Conservation (phyloP, 2,797 vertebrate species). For the Labroides dimidiatus region DNA sequence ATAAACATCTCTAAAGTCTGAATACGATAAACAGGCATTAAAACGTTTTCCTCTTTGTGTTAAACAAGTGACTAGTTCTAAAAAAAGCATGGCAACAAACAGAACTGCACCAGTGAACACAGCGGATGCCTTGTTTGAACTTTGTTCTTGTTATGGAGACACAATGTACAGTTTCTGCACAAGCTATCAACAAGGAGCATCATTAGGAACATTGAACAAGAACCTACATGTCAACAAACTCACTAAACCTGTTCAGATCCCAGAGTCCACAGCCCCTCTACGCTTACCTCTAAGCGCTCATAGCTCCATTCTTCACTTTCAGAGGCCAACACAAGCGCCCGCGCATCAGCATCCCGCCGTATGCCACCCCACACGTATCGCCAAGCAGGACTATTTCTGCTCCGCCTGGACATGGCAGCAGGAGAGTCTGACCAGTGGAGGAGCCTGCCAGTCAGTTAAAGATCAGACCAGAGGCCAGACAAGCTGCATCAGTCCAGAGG, state of each 20-base stretch:
- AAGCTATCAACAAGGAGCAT: constrained; percentile 22
- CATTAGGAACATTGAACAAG: constrained; percentile 8
- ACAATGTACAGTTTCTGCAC: constrained; percentile 6
- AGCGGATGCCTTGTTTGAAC: background rate
- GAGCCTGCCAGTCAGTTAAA: constrained; percentile 30
- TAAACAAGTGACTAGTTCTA: too few relatives aligned
- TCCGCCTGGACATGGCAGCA: constrained; percentile 90
- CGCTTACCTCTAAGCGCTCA: constrained; percentile 88
- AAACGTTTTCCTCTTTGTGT: background rate
- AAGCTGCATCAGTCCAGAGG: constrained; percentile 54
- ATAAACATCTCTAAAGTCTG: background rate
- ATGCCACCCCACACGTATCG: constrained; percentile 92
- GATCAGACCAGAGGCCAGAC: constrained; percentile 46
- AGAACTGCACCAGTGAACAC: background rate
- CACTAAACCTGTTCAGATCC: background rate
- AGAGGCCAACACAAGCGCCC: constrained; percentile 82
- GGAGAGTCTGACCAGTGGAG: constrained; percentile 22
- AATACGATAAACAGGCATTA: background rate
- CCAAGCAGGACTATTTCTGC: constrained; percentile 93
- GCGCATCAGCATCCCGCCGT: constrained; percentile 86
- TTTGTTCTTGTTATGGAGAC: background rate
- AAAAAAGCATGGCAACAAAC: too few relatives aligned
- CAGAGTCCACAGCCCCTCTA: background rate
- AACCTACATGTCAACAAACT: background rate
- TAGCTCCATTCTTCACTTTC: constrained; percentile 86